Evolutionary conservation across 2,797 vertebrate species (phyloP), one percentile per base, ranked within the genome.

Genomic region (Chaetodon trifasciatus): DNA sequence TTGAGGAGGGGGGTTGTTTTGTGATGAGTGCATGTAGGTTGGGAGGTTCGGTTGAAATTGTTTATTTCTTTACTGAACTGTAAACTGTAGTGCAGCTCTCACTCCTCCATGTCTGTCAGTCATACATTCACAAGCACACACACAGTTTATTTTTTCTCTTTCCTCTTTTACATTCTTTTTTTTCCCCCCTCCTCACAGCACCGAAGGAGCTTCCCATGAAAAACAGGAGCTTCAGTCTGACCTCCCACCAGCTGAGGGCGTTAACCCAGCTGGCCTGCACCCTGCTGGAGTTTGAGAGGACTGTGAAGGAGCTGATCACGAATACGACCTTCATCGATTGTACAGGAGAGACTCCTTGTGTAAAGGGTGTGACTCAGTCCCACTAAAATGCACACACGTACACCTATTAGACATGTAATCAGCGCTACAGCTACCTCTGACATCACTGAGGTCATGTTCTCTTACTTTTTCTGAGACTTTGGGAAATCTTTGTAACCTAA

Each of bases 221-320:
- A 91, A 94, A 73, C 81, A 94, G 93, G 67, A 96, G 92, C 77
- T 94, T 96, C 89, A 95, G 91, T 87, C 93, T 99, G 80, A 97
- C 96, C 11, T 94, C 96, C 63, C 94, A 97, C 93, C 97, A 98
- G 88, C 93, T 99, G 75, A 94, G 85, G 87, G 96, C 94, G 66
- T 94, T 99, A 87, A 96, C 96, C 76, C 94, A 95, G 83, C 94
- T 99, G 70, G 92, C 94, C 86, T 93, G 94, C 84, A 93, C 93
- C 7, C 93, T 98, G 81, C 91, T 98, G 90, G 89, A 94, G 60
- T 95, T 98, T 91, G 98, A 99, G 93, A 94, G 93, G 75, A 89
- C 88, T 58, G 87, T 98, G 55, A 95, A 96, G 89, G 95, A 97
- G 70, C 82, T 97, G 69, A 94, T 95, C 63, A 88, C 95, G 9